Conservation (phyloP, 2,888 invertebrate genomes). For the Linyphia triangularis region DNA sequence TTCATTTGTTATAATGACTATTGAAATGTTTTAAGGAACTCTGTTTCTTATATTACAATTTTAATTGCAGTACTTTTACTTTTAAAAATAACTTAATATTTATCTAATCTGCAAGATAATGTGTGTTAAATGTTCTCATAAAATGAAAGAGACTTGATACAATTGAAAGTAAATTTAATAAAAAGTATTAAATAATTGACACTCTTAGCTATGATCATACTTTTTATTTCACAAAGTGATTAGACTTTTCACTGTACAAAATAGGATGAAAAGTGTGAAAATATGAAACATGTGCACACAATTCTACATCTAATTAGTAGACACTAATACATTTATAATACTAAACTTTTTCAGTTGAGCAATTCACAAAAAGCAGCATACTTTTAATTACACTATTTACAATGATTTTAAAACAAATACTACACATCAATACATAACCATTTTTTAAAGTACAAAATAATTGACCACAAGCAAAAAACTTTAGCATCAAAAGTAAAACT, state of each 20-base stretch:
- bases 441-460: background rate
- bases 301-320: conserved; percentile 19
- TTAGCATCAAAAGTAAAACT: background rate
- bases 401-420: conserved; percentile 19
- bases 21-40: too few relatives aligned
- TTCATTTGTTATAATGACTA: too few relatives aligned
- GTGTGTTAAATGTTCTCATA: too few relatives aligned
- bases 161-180: too few relatives aligned
- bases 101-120: too few relatives aligned
- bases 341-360: conserved; percentile 3
- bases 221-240: conserved; percentile 62
- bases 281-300: conserved; percentile 62
- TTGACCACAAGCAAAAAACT: conserved; percentile 24
- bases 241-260: conserved; percentile 74
- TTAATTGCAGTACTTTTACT: too few relatives aligned
- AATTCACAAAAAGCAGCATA: conserved; percentile 5
- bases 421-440: conserved; percentile 21
- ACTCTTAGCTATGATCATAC: background rate
- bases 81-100: too few relatives aligned
- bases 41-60: too few relatives aligned
- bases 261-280: conserved; percentile 51
- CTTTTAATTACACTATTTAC: conserved; percentile 64
- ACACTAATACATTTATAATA: conserved; percentile 13
- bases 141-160: too few relatives aligned
- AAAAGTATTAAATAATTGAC: background rate